Evolutionary conservation across 2,888 invertebrate species (phyloP).

Genomic region (Operophtera brumata): DNA sequence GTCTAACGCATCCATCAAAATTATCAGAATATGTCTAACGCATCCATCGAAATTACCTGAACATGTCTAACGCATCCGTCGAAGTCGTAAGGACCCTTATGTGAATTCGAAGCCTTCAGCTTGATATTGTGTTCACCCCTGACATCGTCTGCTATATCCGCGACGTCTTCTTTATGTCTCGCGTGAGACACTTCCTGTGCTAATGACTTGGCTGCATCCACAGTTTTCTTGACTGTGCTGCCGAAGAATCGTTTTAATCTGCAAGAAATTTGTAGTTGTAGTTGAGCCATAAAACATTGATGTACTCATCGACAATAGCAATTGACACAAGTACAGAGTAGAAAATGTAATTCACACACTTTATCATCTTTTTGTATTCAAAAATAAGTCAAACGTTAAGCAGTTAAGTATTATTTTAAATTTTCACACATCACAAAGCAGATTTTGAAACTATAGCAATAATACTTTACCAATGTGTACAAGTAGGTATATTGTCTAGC

Average conservation of each 20-base stretch:
- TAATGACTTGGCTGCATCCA: conserved; percentile 93
- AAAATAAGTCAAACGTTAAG: neutral
- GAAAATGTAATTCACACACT: neutral
- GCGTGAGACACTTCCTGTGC: conserved; percentile 94
- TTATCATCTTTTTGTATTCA: neutral
- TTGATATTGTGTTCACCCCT: conserved; percentile 90
- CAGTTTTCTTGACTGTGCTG: conserved; percentile 93
- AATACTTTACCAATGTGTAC: neutral
- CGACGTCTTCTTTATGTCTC: conserved; percentile 92
- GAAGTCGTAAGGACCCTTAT: conserved; percentile 98
- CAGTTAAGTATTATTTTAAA: neutral
- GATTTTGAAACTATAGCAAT: neutral
- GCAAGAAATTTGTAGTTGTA: neutral
- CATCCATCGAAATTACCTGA: conserved; percentile 75
- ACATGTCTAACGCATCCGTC: conserved; percentile 93
- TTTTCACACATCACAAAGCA: neutral
- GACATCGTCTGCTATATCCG: conserved; percentile 91
- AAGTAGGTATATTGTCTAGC: neutral
- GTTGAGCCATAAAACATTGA: neutral
- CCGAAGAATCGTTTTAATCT: conserved; percentile 91
- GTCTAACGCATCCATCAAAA: too few relatives aligned
- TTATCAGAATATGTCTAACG: too few relatives aligned
- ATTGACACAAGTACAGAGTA: neutral
- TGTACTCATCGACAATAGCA: neutral
- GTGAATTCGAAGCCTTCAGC: conserved; percentile 96